These are phyloP conservation scores for Gallinago stenura DNA, from an alignment of 2,797 vertebrate genomes.

Conservation along the genomic window DNA sequence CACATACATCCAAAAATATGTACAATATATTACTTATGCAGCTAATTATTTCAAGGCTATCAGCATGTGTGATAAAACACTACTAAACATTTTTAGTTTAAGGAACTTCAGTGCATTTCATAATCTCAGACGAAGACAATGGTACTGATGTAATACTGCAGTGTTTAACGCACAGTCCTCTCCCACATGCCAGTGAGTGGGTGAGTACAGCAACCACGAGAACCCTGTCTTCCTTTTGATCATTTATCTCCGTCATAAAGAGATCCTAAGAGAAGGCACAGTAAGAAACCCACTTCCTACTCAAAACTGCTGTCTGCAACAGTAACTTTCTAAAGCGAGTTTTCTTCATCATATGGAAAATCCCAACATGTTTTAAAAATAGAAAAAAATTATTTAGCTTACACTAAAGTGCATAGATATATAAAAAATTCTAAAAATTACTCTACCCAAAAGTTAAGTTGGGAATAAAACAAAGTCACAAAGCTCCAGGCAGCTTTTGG, in stretches of 20 bases:
- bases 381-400: not conserved
- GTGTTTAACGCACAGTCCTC: not conserved
- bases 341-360: not conserved
- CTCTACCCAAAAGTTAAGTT: not conserved
- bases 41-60: not conserved
- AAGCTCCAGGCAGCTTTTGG: not conserved
- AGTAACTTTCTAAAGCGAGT: constrained; percentile 12
- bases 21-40: not conserved
- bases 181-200: not conserved
- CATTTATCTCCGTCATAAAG: constrained; percentile 17
- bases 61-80: not conserved
- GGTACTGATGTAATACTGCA: constrained; percentile 33
- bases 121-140: constrained; percentile 10
- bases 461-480: not conserved
- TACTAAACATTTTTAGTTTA: not conserved
- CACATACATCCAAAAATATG: not conserved
- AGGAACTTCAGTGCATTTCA: constrained; percentile 25
- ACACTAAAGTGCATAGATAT: not conserved
- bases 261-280: not conserved
- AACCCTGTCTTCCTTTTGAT: constrained; percentile 49
- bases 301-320: constrained; percentile 2
- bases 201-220: not conserved
- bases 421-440: not conserved
- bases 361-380: not conserved
- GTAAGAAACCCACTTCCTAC: constrained; percentile 50